A percentile compares a stretch with the other conserved stretches of the same genome.
Evolutionary conservation across 2,797 vertebrate species (phyloP).

Genomic region (Sebastes cheni): DNA sequence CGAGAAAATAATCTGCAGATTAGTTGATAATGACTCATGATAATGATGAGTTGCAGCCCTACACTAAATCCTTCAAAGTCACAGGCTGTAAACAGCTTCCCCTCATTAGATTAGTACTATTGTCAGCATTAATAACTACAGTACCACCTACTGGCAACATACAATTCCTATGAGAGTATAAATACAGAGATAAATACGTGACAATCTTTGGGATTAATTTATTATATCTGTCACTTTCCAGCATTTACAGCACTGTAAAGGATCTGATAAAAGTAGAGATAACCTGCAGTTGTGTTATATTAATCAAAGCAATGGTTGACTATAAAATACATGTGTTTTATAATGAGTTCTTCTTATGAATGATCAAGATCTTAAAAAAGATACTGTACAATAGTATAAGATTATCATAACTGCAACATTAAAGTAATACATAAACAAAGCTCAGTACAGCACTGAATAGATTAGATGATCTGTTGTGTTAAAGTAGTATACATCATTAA

Average conservation of each 20-base stretch:
- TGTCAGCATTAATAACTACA: neutral
- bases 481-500: constrained; percentile 25
- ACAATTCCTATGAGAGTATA: neutral
- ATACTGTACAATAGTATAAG: constrained; percentile 9
- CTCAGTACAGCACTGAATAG: neutral
- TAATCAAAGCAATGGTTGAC: constrained; percentile 11
- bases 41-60: neutral
- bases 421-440: constrained; percentile 13
- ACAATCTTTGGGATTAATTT: constrained; percentile 45
- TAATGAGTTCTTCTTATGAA: neutral
- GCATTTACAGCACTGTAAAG: constrained; percentile 27
- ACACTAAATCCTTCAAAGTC: neutral
- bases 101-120: neutral
- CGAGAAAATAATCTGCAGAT: neutral
- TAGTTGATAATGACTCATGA: neutral
- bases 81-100: neutral
- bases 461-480: constrained; percentile 32
- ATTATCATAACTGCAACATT: constrained; percentile 17
- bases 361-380: constrained; percentile 11
- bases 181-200: constrained; percentile 6
- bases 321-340: neutral
- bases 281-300: neutral
- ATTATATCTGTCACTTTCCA: constrained; percentile 50
- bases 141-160: neutral
- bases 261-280: constrained; percentile 25